Evolutionary conservation across 1,140 invertebrate species (phyloP).

Genomic region (Lanistes nyassanus): DNA sequence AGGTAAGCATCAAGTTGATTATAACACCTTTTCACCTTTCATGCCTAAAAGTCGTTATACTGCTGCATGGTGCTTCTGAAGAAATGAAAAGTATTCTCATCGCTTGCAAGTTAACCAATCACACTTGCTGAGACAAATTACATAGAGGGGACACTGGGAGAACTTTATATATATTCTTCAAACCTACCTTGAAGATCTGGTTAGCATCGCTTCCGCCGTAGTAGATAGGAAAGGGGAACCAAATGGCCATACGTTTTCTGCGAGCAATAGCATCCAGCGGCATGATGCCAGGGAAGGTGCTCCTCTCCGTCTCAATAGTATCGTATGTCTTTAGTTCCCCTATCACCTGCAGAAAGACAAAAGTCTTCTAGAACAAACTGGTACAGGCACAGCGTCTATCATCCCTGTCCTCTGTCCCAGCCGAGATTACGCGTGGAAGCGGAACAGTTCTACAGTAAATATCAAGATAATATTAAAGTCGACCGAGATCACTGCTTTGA

Average conservation of each 20-base stretch:
- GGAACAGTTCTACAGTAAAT: too few relatives aligned
- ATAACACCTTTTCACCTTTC: too few relatives aligned
- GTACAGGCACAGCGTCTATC: not conserved
- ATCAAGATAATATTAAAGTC: too few relatives aligned
- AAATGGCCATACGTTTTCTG: conserved; percentile 48
- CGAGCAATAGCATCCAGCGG: conserved; percentile 25
- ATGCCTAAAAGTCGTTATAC: too few relatives aligned
- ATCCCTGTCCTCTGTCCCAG: too few relatives aligned
- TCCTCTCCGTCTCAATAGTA: conserved; percentile 37
- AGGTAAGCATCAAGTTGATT: too few relatives aligned
- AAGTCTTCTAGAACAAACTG: not conserved
- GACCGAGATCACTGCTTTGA: too few relatives aligned
- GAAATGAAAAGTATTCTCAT: not conserved
- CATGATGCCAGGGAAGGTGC: not conserved
- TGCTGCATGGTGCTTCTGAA: not conserved
- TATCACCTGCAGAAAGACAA: conserved; percentile 67
- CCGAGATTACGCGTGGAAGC: too few relatives aligned
- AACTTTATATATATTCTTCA: too few relatives aligned
- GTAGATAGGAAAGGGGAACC: conserved; percentile 51
- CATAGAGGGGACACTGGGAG: too few relatives aligned
- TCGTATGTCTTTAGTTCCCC: conserved; percentile 77
- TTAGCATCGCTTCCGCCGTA: conserved; percentile 56
- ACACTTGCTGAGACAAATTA: too few relatives aligned
- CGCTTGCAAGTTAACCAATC: too few relatives aligned
- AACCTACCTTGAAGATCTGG: conserved; percentile 47